Base-by-base conservation (phyloP, 2,797 vertebrate genomes). In the Peromyscus aztecus region DNA sequence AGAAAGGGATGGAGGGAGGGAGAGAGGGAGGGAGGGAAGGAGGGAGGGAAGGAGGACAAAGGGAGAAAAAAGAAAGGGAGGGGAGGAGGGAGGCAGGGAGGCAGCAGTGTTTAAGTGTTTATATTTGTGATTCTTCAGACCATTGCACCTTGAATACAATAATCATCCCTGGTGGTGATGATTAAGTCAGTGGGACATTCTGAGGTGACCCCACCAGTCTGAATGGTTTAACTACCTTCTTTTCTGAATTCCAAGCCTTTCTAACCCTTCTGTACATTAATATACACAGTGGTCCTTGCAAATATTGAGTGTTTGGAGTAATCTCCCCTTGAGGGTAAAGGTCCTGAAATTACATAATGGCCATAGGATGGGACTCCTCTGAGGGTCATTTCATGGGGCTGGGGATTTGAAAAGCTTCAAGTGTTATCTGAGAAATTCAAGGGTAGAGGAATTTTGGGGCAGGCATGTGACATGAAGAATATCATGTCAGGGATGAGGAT, bases 381-480 rank as follows among this genome's bases (percentile, higher is more conserved):
- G 34, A 55, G 55, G 61, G 34, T 65, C 43, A 46, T 85, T 81
- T 94, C 34, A 19, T n/a, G 61, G 34, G 29, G 11, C n/a, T 77
- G 31, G 40, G 17, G 34, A 55, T 67, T n/a, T 7, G 57, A n/a
- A 75, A 92, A 94, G 65, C 34, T 21, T 43, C 57, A 75, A 34
- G n/a, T 43, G 37, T 43, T 61, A 63, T 19, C 82, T 59, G 57
- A 93, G 78, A 89, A 69, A 63, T 80, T 82, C 7, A 94, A 76
- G 75, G 29, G 37, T 34, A 75, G 55, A 83, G 19, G 29, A 61
- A 46, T 61, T 61, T 89, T 17, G 57, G 52, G 12, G 21, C 55
- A 9, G 29, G 0, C 71, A 46, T 76, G 55, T 34, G 55, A 34
- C 37, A 61, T 1, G 9, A 71, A 71, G 34, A 75, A 7, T 43